Base-by-base conservation (phyloP, 2,888 invertebrate species). In the Caenorhabditis macrosperma region DNA sequence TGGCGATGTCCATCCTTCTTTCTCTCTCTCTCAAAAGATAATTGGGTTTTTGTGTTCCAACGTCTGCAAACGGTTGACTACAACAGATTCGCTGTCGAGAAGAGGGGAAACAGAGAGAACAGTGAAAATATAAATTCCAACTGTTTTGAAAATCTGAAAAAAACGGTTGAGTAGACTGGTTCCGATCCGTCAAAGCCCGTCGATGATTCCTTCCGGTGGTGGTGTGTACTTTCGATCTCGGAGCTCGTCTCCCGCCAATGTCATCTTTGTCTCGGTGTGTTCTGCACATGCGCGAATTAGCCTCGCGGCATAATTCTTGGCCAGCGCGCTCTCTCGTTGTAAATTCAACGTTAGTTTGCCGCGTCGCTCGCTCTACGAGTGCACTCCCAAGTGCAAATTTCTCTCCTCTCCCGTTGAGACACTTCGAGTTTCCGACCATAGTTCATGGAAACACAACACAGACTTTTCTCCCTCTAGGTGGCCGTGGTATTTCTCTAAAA, bases 301-400 rank as follows among this genome's bases (percentile, higher is more conserved):
- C 54, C 28, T 50, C 52, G 30, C 9, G 15, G 44, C 57, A 15
- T 26, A 54, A 57, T 64, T 50, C 30, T 41, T 35, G 38, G 55
- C 46, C 41, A 63, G 61, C 60, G 7, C 33, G 10, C 15, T 28
- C 28, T n/a, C 30, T 30, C 54, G 54, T 54, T 24, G 57, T 57
- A 35, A 68, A 35, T 33, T 52, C 52, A 22, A 22, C 46, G 48
- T 33, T 54, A 33, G 54, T 52, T 41, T 71, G 64, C 74, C 30
- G 35, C 38, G 46, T 28, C 5, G 22, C n/a, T 22, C 59, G 17
- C 38, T n/a, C 59, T 35, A 55, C 64, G 55, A 57, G 74, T 74
- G 59, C 74, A 64, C 64, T 64, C 33, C 20, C 3, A 52, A 74
- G 74, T 74, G 74, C 64, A 74, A 74, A 59, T 64, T 74, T 59